Evolutionary conservation across 2,113 vertebrate species (phyloP).

Genomic region (Chaenocephalus aceratus): DNA sequence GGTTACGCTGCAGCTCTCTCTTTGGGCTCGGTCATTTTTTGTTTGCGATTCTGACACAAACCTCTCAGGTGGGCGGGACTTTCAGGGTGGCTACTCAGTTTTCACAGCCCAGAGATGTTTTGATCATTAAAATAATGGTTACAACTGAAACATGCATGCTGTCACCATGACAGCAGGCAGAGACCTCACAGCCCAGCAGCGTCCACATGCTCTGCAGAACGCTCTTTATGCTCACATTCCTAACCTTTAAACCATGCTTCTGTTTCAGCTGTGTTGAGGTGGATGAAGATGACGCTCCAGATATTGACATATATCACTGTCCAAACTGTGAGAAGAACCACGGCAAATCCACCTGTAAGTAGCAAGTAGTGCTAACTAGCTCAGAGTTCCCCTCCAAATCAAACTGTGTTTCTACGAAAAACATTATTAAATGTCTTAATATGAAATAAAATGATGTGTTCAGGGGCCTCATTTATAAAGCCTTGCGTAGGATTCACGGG

Average conservation of each 20-base stretch:
- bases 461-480: no score
- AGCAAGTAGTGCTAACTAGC: background rate
- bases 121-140: no score
- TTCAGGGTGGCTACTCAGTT: no score
- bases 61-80: no score
- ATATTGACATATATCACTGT: conserved; percentile 98
- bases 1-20: no score
- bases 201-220: background rate
- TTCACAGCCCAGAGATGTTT: no score
- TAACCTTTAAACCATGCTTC: background rate
- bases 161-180: no score
- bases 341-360: conserved; percentile 95
- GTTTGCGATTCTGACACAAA: no score
- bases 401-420: background rate
- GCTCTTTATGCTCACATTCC: background rate
- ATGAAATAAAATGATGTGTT: background rate
- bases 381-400: background rate
- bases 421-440: background rate
- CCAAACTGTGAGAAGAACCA: conserved; percentile 98
- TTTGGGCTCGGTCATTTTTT: no score
- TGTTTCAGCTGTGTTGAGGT: conserved; percentile 93
- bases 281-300: conserved; percentile 97
- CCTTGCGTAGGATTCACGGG: no score
- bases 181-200: no score
- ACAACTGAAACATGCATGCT: no score